Conservation (phyloP, 2,888 invertebrate species). For the Halictus quadricinctus region DNA sequence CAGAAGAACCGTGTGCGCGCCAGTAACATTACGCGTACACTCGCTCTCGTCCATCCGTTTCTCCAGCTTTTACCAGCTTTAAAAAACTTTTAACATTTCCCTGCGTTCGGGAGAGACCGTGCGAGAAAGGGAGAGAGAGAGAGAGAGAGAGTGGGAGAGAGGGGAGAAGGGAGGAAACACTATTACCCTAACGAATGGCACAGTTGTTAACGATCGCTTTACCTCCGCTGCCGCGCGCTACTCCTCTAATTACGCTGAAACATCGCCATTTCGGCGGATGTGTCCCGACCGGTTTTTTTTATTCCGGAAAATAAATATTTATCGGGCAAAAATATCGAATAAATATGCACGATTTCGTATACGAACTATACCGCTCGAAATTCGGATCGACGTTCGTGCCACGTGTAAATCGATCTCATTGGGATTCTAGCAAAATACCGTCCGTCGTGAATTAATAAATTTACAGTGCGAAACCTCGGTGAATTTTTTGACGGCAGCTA, state of each 20-base stretch:
- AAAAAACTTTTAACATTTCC: slow-evolving; percentile 49
- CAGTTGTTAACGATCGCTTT: slow-evolving; percentile 45
- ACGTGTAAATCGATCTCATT: background rate
- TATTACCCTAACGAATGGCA: slow-evolving; percentile 46
- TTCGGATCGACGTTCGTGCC: background rate
- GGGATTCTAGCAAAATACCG: background rate
- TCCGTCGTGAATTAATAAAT: background rate
- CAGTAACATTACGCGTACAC: slow-evolving; percentile 34
- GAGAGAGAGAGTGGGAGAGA: background rate
- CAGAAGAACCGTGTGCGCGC: slow-evolving; percentile 32
- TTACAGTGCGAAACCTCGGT: background rate
- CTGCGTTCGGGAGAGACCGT: slow-evolving; percentile 9
- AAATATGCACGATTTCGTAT: background rate
- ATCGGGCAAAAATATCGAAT: background rate
- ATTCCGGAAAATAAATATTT: slow-evolving; percentile 6
- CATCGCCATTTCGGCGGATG: slow-evolving; percentile 4
- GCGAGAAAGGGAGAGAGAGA: background rate
- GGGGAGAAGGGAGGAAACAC: background rate
- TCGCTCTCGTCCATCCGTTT: slow-evolving; percentile 14
- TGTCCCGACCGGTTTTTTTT: background rate
- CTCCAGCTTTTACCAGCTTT: slow-evolving; percentile 29
- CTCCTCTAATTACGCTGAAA: slow-evolving; percentile 35
- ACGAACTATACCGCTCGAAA: background rate
- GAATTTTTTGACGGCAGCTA: background rate
- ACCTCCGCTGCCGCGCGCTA: slow-evolving; percentile 21